Conservation (phyloP, 1,140 invertebrate genomes). For the Coenobita brevimanus region DNA sequence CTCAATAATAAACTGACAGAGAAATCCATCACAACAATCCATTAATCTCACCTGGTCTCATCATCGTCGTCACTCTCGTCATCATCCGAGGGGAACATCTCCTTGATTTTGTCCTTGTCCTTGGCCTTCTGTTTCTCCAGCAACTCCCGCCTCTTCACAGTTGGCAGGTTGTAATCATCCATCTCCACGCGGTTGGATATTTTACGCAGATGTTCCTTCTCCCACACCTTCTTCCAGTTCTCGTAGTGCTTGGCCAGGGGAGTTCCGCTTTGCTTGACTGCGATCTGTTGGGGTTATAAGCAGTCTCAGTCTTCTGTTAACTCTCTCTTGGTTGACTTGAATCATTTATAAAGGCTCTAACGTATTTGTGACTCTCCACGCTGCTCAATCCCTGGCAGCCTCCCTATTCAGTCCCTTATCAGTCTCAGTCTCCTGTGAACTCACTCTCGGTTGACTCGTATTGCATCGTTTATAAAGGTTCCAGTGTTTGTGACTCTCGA, state of each 20-base stretch:
- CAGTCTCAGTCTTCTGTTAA: no score
- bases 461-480: no score
- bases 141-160: slow-evolving; percentile 18
- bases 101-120: slow-evolving; percentile 33
- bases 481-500: no score
- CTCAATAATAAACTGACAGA: no score
- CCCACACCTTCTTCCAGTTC: slow-evolving; percentile 7
- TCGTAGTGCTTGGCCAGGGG: not conserved
- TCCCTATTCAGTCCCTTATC: no score
- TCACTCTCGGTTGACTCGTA: no score
- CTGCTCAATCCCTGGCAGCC: no score
- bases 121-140: slow-evolving; percentile 38
- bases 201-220: slow-evolving; percentile 21
- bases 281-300: not conserved
- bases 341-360: no score
- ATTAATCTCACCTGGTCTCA: slow-evolving; percentile 29
- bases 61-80: slow-evolving; percentile 21
- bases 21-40: no score
- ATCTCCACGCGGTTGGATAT: slow-evolving; percentile 30
- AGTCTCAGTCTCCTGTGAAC: no score
- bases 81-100: slow-evolving; percentile 27
- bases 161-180: slow-evolving; percentile 38
- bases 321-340: no score
- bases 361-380: no score
- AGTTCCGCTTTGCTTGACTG: slow-evolving; percentile 13